A percentile compares a stretch with the other conserved stretches of the same genome.
Conservation (phyloP, 2,888 invertebrate genomes). For the Monoplex corrugatus region DNA sequence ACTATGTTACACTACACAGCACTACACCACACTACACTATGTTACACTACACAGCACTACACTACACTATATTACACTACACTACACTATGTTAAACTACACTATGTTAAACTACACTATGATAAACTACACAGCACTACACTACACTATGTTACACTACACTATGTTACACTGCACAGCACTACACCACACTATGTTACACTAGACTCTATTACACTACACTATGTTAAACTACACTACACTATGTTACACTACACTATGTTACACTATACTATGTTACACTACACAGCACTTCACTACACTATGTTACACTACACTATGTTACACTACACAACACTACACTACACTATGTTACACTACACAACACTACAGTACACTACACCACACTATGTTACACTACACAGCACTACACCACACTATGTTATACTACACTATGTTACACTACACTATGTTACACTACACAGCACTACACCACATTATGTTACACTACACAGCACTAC, state of each 20-base stretch:
- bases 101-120: not conserved
- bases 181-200: conserved; percentile 1
- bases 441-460: conserved; percentile 5
- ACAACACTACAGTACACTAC: not conserved
- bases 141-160: conserved; percentile 2
- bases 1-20: conserved; percentile 7
- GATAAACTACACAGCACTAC: not conserved
- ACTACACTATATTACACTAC: conserved; percentile 7
- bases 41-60: not conserved
- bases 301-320: not conserved
- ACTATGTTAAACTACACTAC: conserved; percentile 8
- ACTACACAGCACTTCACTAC: conserved; percentile 16
- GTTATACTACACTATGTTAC: not conserved
- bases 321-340: not conserved
- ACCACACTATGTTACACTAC: conserved; percentile 1
- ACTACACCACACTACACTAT: conserved; percentile 5
- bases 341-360: conserved; percentile 3
- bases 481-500: not conserved
- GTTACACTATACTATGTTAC: not conserved
- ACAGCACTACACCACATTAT: not conserved
- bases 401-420: not conserved
- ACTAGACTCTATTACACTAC: not conserved
- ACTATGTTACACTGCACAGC: not conserved
- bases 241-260: not conserved
- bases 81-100: conserved; percentile 15